These are phyloP conservation scores for Coenonympha glycerion DNA, from an alignment of 2,888 invertebrate genomes.

Conservation along the genomic window DNA sequence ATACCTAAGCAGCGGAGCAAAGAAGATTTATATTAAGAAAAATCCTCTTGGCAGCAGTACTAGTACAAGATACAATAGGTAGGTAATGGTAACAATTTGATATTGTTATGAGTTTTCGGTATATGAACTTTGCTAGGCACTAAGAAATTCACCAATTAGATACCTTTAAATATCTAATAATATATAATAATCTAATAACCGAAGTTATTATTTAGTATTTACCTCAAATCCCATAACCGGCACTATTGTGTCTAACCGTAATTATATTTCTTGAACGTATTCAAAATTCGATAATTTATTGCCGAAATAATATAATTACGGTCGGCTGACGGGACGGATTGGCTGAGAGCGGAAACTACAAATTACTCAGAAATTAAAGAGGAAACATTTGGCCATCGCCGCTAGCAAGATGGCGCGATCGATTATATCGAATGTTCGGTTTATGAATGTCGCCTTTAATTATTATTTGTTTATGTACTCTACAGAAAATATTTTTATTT, in stretches of 20 bases:
- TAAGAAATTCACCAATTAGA: no score
- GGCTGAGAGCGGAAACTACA: constrained; percentile 70
- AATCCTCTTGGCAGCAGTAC: no score
- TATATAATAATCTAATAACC: not conserved
- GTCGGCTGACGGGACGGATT: constrained; percentile 72
- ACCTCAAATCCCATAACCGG: constrained; percentile 11
- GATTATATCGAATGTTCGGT: constrained; percentile 66
- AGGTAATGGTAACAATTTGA: no score
- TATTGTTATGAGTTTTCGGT: no score
- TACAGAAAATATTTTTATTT: constrained; percentile 6
- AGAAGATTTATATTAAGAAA: no score
- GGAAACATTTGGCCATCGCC: constrained; percentile 75
- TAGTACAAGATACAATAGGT: no score
- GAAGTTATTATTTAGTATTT: not conserved
- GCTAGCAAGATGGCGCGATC: constrained; percentile 72
- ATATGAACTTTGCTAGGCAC: no score
- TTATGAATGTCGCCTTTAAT: constrained; percentile 63
- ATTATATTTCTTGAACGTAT: constrained; percentile 67
- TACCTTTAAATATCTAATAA: not conserved
- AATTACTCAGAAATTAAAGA: constrained; percentile 76
- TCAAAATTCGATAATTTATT: constrained; percentile 75
- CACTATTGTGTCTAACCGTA: constrained; percentile 58
- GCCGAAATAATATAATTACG: constrained; percentile 76
- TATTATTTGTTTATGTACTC: constrained; percentile 27
- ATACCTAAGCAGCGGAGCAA: no score